These are phyloP conservation scores for Ivindomyrus marchei DNA, from an alignment of 2,113 vertebrate species.

Conservation along the genomic window DNA sequence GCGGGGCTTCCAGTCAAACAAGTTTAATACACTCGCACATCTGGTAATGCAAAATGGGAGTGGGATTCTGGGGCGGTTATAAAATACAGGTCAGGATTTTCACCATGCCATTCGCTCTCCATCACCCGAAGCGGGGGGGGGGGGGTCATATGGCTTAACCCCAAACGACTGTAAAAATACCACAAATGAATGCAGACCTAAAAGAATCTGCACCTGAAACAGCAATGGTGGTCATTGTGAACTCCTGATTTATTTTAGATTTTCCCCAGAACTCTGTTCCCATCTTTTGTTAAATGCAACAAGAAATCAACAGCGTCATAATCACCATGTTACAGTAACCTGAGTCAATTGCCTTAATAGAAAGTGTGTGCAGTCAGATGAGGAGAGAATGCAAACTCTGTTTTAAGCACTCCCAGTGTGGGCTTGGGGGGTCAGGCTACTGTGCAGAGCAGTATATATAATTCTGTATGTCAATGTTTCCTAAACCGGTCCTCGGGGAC, in stretches of 20 bases:
- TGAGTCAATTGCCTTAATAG: neutral
- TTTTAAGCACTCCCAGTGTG: neutral
- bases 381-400: neutral
- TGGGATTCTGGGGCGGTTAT: constrained; percentile 15
- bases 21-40: constrained; percentile 32
- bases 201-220: constrained; percentile 1
- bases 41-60: constrained; percentile 37
- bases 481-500: neutral
- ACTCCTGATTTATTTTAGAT: neutral
- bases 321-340: neutral
- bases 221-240: neutral
- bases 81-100: constrained; percentile 24
- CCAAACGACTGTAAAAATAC: constrained; percentile 13
- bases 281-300: neutral
- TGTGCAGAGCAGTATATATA: neutral
- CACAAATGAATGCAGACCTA: neutral
- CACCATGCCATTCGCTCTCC: constrained; percentile 28
- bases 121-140: constrained; percentile 11
- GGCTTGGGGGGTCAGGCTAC: neutral
- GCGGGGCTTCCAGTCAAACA: neutral
- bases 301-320: neutral
- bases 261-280: neutral
- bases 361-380: neutral
- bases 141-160: no score
- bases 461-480: neutral